Conservation (phyloP, 2,113 vertebrate species). For the Mixornis gularis region DNA sequence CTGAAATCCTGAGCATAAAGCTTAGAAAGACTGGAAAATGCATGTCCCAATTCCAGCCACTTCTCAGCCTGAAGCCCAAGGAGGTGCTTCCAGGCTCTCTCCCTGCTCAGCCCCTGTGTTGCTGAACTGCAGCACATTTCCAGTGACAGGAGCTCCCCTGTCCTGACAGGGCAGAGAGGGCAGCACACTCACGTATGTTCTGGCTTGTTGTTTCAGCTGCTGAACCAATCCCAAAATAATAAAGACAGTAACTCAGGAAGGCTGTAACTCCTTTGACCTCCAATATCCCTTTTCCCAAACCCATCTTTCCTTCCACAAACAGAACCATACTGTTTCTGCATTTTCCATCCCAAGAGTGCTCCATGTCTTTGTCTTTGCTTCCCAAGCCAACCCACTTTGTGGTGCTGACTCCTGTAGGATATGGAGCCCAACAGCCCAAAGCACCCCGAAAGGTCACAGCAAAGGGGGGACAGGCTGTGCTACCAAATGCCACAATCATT, state of each 20-base stretch:
- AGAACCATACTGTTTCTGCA: background rate
- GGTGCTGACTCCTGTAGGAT: background rate
- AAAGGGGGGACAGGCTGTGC: background rate
- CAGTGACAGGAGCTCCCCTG: background rate
- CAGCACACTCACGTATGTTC: background rate
- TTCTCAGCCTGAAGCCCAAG: background rate
- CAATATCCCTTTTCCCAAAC: background rate
- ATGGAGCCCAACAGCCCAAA: background rate
- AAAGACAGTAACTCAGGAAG: background rate
- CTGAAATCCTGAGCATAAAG: background rate
- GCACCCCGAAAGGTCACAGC: background rate
- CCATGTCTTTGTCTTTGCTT: background rate
- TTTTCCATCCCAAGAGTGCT: background rate
- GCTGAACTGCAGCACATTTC: background rate
- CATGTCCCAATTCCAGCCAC: rapidly evolving
- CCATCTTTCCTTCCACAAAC: background rate
- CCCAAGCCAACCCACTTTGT: background rate
- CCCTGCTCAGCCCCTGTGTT: background rate
- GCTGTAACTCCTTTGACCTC: background rate
- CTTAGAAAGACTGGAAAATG: background rate
- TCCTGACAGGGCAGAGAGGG: background rate
- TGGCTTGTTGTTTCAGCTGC: constrained; percentile 15
- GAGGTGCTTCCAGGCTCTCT: background rate
- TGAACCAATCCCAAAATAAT: background rate
- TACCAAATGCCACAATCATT: background rate